A percentile compares a stretch with the other conserved stretches of the same genome.
These are phyloP conservation scores for Caenorhabditis plicata DNA, from an alignment of 2,888 invertebrate species.

Conservation along the genomic window DNA sequence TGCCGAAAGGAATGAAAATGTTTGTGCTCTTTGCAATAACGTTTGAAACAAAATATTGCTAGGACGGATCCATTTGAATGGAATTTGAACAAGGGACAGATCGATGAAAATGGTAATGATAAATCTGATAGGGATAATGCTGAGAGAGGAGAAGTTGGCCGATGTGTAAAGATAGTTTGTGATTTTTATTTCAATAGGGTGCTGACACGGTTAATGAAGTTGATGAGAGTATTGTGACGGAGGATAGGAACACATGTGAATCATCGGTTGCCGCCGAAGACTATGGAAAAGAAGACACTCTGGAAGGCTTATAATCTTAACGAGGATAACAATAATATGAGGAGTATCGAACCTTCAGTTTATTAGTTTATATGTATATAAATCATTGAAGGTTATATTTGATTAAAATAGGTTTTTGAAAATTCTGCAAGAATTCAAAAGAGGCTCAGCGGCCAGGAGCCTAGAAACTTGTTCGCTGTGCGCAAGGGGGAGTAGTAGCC, in stretches of 20 bases:
- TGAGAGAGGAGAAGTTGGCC: constrained; percentile 27
- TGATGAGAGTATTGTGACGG: constrained; percentile 48
- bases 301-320: constrained; percentile 24
- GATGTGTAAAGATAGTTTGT: too few species aligned
- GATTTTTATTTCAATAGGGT: too few species aligned
- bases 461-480: too few species aligned
- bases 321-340: too few species aligned
- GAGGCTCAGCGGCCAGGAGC: too few species aligned
- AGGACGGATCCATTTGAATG: constrained; percentile 58
- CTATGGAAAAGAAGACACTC: constrained; percentile 53
- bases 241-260: constrained; percentile 26
- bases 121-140: constrained; percentile 45
- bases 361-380: too few species aligned
- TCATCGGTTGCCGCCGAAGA: constrained; percentile 35
- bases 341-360: too few species aligned
- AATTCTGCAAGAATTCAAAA: too few species aligned
- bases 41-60: not conserved
- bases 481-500: too few species aligned
- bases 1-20: constrained; percentile 41
- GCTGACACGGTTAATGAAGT: constrained; percentile 39
- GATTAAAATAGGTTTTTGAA: too few species aligned
- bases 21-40: constrained; percentile 1
- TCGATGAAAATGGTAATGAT: constrained; percentile 34
- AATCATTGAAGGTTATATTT: too few species aligned
- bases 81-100: constrained; percentile 21